These are phyloP conservation scores for Alfaro cultratus DNA, from an alignment of 2,797 vertebrate species.

Conservation along the genomic window DNA sequence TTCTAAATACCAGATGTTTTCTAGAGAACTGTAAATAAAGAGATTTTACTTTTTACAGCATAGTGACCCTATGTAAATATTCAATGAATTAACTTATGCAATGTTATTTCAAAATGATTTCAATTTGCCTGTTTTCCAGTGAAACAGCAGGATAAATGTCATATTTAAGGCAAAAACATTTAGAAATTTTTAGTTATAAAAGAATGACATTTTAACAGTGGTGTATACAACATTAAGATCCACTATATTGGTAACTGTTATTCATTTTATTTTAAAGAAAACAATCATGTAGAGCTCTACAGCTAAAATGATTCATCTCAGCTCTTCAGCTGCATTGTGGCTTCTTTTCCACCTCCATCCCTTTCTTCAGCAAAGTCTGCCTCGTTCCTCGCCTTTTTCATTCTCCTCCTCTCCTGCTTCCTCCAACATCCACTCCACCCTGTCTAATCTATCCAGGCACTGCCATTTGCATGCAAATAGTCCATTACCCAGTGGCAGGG, in stretches of 20 bases:
- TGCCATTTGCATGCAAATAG: slow-evolving; percentile 86
- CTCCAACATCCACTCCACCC: slow-evolving; percentile 75
- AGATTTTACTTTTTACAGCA: background rate
- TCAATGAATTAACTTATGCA: background rate
- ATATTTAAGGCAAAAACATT: background rate
- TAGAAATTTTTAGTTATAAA: background rate
- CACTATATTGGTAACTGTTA: slow-evolving; percentile 43
- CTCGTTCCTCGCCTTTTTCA: slow-evolving; percentile 61
- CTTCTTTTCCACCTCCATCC: slow-evolving; percentile 59
- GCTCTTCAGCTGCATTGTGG: slow-evolving; percentile 65
- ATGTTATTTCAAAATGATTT: background rate
- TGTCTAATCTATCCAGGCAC: slow-evolving; percentile 82
- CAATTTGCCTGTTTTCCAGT: background rate
- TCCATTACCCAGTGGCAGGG: slow-evolving; percentile 81
- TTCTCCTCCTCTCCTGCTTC: slow-evolving; percentile 61
- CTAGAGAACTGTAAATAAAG: background rate
- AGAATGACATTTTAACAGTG: background rate
- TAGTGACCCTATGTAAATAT: background rate
- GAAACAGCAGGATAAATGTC: background rate
- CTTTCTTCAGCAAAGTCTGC: slow-evolving; percentile 69
- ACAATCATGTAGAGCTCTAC: slow-evolving; percentile 17
- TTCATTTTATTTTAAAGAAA: slow-evolving; percentile 66
- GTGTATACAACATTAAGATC: background rate
- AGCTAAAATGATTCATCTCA: slow-evolving; percentile 60
- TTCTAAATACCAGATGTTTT: background rate